Evolutionary conservation across 2,888 invertebrate genomes (phyloP).

Genomic region (Gymnocheta viridis): DNA sequence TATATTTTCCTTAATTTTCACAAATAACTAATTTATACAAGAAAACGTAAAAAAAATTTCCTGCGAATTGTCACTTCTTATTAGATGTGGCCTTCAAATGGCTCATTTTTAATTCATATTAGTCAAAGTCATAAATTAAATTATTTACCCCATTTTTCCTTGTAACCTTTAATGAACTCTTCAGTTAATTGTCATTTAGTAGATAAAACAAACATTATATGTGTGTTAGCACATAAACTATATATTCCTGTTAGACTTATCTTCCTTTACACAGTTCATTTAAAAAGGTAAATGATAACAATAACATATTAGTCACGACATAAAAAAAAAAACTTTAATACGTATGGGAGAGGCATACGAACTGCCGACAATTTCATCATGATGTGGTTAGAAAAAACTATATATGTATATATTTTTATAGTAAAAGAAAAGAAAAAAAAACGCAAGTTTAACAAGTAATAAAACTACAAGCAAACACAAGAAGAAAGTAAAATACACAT

Average conservation of each 20-base stretch:
- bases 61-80: too few species aligned
- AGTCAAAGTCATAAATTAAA: conserved; percentile 7
- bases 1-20: too few species aligned
- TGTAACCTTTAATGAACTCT: background rate
- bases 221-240: background rate
- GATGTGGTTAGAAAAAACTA: background rate
- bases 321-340: background rate
- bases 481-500: background rate
- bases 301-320: background rate
- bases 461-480: background rate
- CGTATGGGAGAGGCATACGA: background rate
- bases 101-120: background rate
- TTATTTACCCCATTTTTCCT: background rate
- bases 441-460: too few species aligned
- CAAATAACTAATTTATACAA: too few species aligned
- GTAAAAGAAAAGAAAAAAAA: too few species aligned
- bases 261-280: background rate
- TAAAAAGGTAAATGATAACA: conserved; percentile 16
- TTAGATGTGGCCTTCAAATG: background rate
- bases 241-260: background rate
- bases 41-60: too few species aligned
- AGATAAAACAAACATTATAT: background rate
- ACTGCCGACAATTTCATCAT: background rate
- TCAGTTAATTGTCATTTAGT: conserved; percentile 12
- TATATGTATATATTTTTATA: too few species aligned